Conservation (phyloP, 2,113 vertebrate genomes). For the Calypte anna region DNA sequence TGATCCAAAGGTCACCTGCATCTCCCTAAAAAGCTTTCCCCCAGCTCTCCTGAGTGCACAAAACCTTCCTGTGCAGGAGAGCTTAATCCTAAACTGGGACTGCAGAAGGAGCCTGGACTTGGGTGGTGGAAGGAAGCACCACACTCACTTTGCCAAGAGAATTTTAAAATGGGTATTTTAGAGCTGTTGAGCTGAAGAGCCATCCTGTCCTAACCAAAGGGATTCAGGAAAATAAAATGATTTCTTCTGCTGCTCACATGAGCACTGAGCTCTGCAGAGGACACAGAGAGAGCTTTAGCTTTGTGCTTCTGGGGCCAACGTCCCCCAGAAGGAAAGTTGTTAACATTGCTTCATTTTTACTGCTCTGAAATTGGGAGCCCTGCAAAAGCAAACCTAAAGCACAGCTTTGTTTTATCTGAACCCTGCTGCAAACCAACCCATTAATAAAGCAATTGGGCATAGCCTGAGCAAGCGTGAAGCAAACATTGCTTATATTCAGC, state of each 20-base stretch:
- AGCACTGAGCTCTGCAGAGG: neutral
- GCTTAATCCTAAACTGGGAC: neutral
- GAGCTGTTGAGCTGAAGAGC: neutral
- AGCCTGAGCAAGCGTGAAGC: slow-evolving; percentile 16
- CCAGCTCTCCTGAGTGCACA: neutral
- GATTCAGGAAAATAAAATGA: neutral
- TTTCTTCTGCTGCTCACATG: neutral
- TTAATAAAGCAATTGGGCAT: slow-evolving; percentile 46
- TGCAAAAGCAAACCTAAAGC: neutral
- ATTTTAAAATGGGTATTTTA: neutral
- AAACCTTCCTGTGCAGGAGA: neutral
- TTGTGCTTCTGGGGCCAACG: neutral
- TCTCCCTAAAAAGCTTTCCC: neutral
- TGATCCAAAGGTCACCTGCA: neutral
- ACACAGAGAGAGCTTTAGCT: neutral
- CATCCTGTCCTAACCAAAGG: neutral
- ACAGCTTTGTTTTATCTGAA: slow-evolving; percentile 19
- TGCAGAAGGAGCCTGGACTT: neutral
- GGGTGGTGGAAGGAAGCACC: neutral
- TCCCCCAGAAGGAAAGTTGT: neutral
- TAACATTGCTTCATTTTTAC: neutral
- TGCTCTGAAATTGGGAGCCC: neutral
- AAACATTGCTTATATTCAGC: slow-evolving; percentile 28
- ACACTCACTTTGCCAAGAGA: neutral
- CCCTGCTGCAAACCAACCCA: neutral